These are phyloP conservation scores for Malurus leucopterus DNA, from an alignment of 2,797 vertebrate species.

Conservation along the genomic window DNA sequence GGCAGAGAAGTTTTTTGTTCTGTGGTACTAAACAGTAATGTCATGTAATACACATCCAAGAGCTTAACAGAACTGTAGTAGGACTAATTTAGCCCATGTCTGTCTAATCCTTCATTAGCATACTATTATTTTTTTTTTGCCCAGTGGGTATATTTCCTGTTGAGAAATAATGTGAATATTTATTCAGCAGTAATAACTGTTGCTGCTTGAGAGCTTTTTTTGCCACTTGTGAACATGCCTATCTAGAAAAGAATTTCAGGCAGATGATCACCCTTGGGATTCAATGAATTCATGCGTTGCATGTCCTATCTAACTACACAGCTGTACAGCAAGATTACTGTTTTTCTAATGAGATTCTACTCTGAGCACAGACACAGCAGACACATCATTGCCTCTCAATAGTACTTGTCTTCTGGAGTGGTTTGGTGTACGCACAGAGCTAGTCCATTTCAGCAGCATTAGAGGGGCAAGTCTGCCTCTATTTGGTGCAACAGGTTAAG, in stretches of 20 bases:
- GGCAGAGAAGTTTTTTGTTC: neutral
- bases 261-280: conserved; percentile 33
- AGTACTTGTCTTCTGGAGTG: neutral
- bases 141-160: neutral
- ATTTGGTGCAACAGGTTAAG: neutral
- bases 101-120: conserved; percentile 10
- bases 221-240: neutral
- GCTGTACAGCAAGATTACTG: conserved; percentile 6
- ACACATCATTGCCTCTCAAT: neutral
- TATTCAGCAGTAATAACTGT: conserved; percentile 31
- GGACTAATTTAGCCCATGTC: conserved; percentile 10
- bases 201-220: neutral
- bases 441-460: neutral
- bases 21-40: neutral
- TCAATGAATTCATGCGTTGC: neutral
- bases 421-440: neutral
- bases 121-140: conserved; percentile 32
- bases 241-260: conserved; percentile 28
- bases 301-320: neutral
- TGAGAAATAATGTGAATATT: conserved; percentile 18
- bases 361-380: neutral
- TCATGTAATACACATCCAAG: conserved; percentile 10
- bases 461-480: neutral
- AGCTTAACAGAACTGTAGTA: conserved; percentile 6
- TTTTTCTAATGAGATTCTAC: conserved; percentile 11